Conservation (phyloP, 2,888 invertebrate species). For the Ophioninae sp. region DNA sequence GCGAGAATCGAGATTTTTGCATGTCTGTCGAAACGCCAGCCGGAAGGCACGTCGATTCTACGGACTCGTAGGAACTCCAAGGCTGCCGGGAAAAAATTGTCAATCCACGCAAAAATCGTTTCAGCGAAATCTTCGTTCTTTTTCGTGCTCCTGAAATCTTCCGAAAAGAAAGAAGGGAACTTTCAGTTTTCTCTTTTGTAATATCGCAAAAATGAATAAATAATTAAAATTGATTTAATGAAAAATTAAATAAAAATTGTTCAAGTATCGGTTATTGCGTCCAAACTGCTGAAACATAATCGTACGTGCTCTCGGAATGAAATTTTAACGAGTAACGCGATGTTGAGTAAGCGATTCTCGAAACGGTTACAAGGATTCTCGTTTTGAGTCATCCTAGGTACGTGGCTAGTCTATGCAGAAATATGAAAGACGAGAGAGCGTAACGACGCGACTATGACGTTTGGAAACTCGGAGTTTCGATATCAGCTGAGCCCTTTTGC, state of each 20-base stretch:
- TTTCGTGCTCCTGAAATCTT: too few relatives aligned
- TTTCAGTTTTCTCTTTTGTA: too few relatives aligned
- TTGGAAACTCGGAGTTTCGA: background rate
- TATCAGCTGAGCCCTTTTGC: conserved; percentile 7
- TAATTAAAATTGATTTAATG: too few relatives aligned
- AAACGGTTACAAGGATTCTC: conserved; percentile 58
- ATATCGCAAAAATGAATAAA: too few relatives aligned
- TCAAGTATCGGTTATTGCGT: conserved; percentile 6
- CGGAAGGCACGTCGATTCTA: too few relatives aligned
- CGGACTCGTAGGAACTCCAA: too few relatives aligned
- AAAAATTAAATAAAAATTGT: background rate
- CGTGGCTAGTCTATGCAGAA: conserved; percentile 1
- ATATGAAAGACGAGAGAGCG: background rate
- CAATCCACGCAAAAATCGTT: too few relatives aligned
- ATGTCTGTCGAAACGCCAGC: too few relatives aligned
- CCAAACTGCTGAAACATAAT: conserved; percentile 28
- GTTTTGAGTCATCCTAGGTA: conserved; percentile 48
- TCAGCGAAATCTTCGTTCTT: too few relatives aligned
- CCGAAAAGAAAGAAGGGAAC: too few relatives aligned
- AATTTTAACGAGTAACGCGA: conserved; percentile 40
- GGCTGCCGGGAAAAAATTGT: too few relatives aligned
- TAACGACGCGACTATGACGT: conserved; percentile 6
- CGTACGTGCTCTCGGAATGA: background rate
- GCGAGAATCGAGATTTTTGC: too few relatives aligned
- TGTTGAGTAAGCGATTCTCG: conserved; percentile 52